phyloP scores from a whole-genome alignment of 92 coral and sea anemone genomes.

The Anthopleura xanthogrammica region DNA sequence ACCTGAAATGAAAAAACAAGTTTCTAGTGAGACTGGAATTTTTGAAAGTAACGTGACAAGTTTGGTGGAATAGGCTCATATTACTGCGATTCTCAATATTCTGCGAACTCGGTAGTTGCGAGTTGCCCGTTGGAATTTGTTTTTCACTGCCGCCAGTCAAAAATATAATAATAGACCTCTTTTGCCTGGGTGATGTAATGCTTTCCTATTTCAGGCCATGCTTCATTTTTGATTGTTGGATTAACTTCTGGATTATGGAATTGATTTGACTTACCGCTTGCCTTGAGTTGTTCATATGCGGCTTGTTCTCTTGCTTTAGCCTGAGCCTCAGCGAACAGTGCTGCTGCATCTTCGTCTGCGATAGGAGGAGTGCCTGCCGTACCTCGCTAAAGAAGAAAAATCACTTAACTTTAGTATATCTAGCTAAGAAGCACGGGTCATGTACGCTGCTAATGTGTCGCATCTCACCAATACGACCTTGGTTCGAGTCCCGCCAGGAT shows the following conservation, averaged over 20 bases:
- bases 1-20: constrained; percentile 44
- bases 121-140: too few species aligned
- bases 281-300: constrained; percentile 94
- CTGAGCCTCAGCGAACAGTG: constrained; percentile 89
- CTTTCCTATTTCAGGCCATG: too few species aligned
- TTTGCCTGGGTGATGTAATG: neutral
- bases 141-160: too few species aligned
- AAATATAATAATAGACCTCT: too few species aligned
- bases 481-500: too few species aligned
- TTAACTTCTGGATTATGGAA: too few species aligned
- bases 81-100: neutral
- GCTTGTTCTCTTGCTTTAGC: constrained; percentile 97
- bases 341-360: constrained; percentile 79
- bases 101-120: too few species aligned
- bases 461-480: too few species aligned
- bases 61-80: neutral
- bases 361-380: constrained; percentile 8
- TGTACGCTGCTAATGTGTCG: too few species aligned
- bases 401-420: neutral
- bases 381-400: constrained; percentile 12
- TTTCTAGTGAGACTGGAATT: too few species aligned
- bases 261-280: constrained; percentile 73
- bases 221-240: too few species aligned
- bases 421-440: too few species aligned
- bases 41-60: neutral